These are phyloP conservation scores for Salvelinus sp. DNA, from an alignment of 2,113 vertebrate genomes.

Conservation along the genomic window DNA sequence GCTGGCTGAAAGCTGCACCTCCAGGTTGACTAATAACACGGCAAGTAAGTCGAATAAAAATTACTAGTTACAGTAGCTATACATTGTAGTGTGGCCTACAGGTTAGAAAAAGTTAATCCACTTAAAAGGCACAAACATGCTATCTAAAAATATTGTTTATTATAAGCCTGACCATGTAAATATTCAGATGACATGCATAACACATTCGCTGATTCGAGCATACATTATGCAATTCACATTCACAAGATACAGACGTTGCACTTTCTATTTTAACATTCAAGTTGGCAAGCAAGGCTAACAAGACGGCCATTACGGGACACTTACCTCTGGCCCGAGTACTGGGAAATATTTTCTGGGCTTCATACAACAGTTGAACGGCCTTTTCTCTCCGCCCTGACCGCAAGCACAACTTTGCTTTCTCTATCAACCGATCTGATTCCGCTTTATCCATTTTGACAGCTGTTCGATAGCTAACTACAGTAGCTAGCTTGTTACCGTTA, in stretches of 20 bases:
- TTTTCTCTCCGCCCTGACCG: constrained; percentile 74
- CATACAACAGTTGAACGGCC: constrained; percentile 74
- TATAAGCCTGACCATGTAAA: too few species aligned
- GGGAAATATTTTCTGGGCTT: constrained; percentile 76
- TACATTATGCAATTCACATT: constrained; percentile 36
- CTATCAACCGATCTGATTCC: constrained; percentile 74
- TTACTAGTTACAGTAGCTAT: too few species aligned
- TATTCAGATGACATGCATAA: not conserved
- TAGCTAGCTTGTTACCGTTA: not conserved
- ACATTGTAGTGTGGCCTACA: too few species aligned
- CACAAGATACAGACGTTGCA: constrained; percentile 41
- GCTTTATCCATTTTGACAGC: constrained; percentile 67
- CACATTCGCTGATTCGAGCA: not conserved
- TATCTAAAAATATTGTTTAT: too few species aligned
- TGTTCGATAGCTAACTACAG: not conserved
- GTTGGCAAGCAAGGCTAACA: not conserved
- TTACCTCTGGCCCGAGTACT: constrained; percentile 80
- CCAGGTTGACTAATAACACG: too few species aligned
- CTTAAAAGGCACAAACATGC: too few species aligned
- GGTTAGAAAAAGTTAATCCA: too few species aligned
- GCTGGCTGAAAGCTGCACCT: too few species aligned
- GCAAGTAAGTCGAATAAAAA: too few species aligned
- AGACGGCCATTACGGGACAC: constrained; percentile 20
- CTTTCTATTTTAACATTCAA: constrained; percentile 48
- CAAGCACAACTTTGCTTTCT: constrained; percentile 78